Conservation (phyloP, 2,797 vertebrate genomes). For the Sphaeramia orbicularis region DNA sequence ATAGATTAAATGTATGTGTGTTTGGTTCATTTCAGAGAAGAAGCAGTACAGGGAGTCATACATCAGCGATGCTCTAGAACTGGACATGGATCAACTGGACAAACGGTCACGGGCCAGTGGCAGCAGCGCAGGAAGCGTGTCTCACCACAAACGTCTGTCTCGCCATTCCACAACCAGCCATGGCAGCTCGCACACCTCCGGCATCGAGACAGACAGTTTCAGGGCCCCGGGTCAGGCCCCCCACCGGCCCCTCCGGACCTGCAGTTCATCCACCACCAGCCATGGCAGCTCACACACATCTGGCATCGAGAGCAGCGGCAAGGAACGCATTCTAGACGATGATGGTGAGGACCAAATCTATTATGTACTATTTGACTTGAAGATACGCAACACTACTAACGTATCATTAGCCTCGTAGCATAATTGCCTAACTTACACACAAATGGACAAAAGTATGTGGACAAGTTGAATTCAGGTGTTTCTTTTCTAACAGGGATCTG, state of each 20-base stretch:
- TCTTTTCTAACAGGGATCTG: too few relatives aligned
- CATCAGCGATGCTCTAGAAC: slow-evolving; percentile 97
- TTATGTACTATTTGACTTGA: too few relatives aligned
- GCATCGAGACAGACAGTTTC: slow-evolving; percentile 93
- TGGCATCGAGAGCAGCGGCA: slow-evolving; percentile 94
- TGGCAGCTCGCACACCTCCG: slow-evolving; percentile 97
- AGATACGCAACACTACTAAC: too few relatives aligned
- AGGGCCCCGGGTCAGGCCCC: slow-evolving; percentile 79
- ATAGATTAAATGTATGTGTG: not conserved
- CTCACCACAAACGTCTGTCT: slow-evolving; percentile 91
- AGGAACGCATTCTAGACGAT: slow-evolving; percentile 94
- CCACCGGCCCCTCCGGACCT: slow-evolving; percentile 90
- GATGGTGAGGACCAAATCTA: slow-evolving; percentile 88
- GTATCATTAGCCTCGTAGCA: too few relatives aligned
- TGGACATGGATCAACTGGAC: slow-evolving; percentile 96
- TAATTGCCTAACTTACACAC: too few relatives aligned
- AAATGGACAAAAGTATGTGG: too few relatives aligned
- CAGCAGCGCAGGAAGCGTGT: slow-evolving; percentile 92
- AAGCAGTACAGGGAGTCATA: slow-evolving; percentile 99
- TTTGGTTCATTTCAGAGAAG: slow-evolving; percentile 87
- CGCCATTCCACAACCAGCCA: slow-evolving; percentile 94
- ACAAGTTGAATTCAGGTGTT: too few relatives aligned
- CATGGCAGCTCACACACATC: slow-evolving; percentile 98
- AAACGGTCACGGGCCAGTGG: slow-evolving; percentile 95
- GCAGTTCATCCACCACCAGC: slow-evolving; percentile 95